Base-by-base conservation (phyloP, 2,888 invertebrate genomes). In the Phyllotreta striolata region DNA sequence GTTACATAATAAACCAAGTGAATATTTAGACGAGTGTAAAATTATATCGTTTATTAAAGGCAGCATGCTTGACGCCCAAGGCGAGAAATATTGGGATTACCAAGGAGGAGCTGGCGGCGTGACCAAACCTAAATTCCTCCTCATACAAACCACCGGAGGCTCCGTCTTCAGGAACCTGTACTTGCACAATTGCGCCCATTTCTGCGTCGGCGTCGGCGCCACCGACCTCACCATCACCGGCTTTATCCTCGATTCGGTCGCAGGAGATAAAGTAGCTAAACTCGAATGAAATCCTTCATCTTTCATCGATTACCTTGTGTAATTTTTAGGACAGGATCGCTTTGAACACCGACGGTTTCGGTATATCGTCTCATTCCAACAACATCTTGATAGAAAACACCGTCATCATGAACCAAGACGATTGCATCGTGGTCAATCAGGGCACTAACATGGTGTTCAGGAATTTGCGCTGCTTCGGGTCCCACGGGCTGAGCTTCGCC, bases 121-220 rank as follows among this genome's bases (percentile, higher is more conserved):
- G 6, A 69, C 61, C 0, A 72, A 72, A 60, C 72, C 70, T n/a
- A 69, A 72, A 62, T 69, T 70, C 59, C 59, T 72, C 13, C 65
- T 57, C 39, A 64, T 69, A 6, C 60, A 66, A 57, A 69, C 70
- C 6, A 69, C 66, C 0, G 66, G 66, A 35, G 63, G 62, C 38
- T 70, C 69, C 6, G 51, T 60, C 4, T 62, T 72, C n/a, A 65
- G 47, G 14, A 55, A 70, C 49, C 67, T 72, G 39, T 62, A 70
- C 39, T 41, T 72, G 4, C 40, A 66, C 6, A 70, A 72, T 57
- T 72, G 72, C 46, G 70, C 72, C 6, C 55, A 55, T 34, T 67
- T 70, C 8, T 72, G 72, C 43, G 68, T 72, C 14, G 69, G 69
- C 3, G 62, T 72, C 12, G 65, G 63, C n/a, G 68, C 70, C 1